These are phyloP conservation scores for Metellina segmentata DNA, from an alignment of 2,888 invertebrate species.

Conservation along the genomic window DNA sequence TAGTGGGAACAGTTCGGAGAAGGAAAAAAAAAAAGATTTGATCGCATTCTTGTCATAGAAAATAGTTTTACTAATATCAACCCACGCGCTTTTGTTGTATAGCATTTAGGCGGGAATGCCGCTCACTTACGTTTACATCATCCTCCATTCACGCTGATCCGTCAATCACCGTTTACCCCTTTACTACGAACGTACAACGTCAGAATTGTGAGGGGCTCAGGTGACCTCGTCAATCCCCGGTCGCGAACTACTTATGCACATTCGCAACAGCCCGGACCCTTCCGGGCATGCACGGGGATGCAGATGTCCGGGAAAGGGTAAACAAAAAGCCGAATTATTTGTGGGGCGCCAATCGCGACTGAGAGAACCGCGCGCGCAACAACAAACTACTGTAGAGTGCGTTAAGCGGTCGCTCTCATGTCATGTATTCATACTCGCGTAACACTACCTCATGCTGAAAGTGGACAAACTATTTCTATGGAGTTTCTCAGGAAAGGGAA, in stretches of 20 bases:
- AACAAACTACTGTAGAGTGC: constrained; percentile 68
- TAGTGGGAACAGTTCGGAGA: not conserved
- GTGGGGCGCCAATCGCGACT: constrained; percentile 19
- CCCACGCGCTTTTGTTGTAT: constrained; percentile 76
- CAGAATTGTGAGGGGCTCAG: not conserved
- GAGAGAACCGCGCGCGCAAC: constrained; percentile 62
- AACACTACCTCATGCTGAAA: constrained; percentile 71
- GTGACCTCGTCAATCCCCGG: not conserved
- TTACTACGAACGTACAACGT: constrained; percentile 62
- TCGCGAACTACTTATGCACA: not conserved
- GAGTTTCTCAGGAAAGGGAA: constrained; percentile 86
- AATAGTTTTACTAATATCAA: constrained; percentile 63
- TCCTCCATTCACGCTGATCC: constrained; percentile 75
- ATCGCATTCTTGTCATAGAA: constrained; percentile 56
- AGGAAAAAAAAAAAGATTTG: constrained; percentile 1
- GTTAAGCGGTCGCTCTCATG: constrained; percentile 64
- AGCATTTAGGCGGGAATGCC: constrained; percentile 76
- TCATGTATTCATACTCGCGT: constrained; percentile 73
- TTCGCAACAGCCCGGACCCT: too few species aligned
- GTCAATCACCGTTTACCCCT: constrained; percentile 34
- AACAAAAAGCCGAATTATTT: constrained; percentile 25
- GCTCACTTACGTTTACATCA: constrained; percentile 73
- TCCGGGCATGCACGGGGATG: not conserved
- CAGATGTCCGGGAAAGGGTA: not conserved
- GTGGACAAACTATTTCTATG: constrained; percentile 76